Percentiles rank a stretch among this genome's conserved stretches.
These are phyloP conservation scores for Callochromis pleurospilus DNA, from an alignment of 2,113 vertebrate genomes.

Conservation along the genomic window DNA sequence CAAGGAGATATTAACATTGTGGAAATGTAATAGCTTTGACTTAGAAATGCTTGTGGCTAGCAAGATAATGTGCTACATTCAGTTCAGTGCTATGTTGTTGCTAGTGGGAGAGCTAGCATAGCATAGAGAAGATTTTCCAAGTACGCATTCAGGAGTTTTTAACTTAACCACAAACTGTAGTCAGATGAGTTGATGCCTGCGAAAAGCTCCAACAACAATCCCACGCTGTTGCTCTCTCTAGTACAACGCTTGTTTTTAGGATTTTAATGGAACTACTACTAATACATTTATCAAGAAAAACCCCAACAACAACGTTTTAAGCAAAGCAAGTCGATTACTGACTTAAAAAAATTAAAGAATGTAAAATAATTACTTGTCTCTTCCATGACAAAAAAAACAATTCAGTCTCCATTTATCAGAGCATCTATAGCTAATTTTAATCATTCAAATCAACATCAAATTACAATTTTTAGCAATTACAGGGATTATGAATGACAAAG, in stretches of 20 bases:
- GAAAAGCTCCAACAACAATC: neutral
- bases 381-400: neutral
- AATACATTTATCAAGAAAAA: fast-evolving
- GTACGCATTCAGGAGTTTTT: neutral
- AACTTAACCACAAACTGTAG: neutral
- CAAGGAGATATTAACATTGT: neutral
- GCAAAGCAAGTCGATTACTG: neutral
- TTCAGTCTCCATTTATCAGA: neutral
- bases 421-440: neutral
- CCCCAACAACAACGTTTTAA: neutral
- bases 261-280: neutral
- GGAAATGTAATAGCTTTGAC: neutral
- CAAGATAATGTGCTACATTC: neutral
- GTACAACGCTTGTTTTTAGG: neutral
- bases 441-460: neutral
- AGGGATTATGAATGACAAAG: neutral
- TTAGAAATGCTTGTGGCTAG: neutral
- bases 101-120: neutral
- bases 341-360: neutral
- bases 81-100: neutral
- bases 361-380: neutral
- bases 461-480: neutral
- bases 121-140: neutral
- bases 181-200: neutral
- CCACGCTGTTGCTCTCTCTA: neutral